Evolutionary conservation across 2,888 invertebrate species (phyloP).

Genomic region (Altica lythri): DNA sequence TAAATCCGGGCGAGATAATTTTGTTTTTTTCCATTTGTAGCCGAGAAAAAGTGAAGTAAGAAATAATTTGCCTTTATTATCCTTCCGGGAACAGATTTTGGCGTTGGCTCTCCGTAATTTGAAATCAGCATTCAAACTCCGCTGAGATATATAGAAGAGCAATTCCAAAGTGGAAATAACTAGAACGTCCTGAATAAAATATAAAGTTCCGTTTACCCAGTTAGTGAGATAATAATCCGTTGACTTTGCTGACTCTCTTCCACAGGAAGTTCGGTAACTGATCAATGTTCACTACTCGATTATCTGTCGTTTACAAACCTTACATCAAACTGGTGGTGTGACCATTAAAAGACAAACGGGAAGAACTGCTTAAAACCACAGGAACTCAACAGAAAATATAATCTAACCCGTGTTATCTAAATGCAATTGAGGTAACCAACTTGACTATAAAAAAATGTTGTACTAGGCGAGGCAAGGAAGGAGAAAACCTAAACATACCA

Average conservation of each 20-base stretch:
- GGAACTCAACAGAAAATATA: too few relatives aligned
- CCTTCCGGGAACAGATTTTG: conserved; percentile 29
- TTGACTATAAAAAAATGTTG: too few relatives aligned
- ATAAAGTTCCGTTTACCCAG: conserved; percentile 50
- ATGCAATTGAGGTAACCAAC: too few relatives aligned
- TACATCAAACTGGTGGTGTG: not conserved
- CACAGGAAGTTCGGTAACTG: conserved; percentile 9
- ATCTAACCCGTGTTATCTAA: too few relatives aligned
- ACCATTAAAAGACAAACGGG: too few relatives aligned
- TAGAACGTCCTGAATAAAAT: conserved; percentile 53
- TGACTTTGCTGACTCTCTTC: conserved; percentile 32
- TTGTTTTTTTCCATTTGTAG: conserved; percentile 31
- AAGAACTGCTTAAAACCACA: too few relatives aligned
- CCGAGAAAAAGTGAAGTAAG: conserved; percentile 32
- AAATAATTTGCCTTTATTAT: conserved; percentile 35
- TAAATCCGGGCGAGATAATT: conserved; percentile 29
- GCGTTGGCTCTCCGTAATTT: conserved; percentile 33
- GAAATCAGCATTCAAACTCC: conserved; percentile 46
- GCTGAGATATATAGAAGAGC: conserved; percentile 45
- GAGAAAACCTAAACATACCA: too few relatives aligned
- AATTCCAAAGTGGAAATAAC: conserved; percentile 51
- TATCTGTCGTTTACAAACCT: not conserved
- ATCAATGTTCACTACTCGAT: conserved; percentile 4
- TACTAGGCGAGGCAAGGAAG: too few relatives aligned
- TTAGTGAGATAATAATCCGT: conserved; percentile 51